Conservation (phyloP, 2,888 invertebrate genomes). For the Cryptocephalus moraei region DNA sequence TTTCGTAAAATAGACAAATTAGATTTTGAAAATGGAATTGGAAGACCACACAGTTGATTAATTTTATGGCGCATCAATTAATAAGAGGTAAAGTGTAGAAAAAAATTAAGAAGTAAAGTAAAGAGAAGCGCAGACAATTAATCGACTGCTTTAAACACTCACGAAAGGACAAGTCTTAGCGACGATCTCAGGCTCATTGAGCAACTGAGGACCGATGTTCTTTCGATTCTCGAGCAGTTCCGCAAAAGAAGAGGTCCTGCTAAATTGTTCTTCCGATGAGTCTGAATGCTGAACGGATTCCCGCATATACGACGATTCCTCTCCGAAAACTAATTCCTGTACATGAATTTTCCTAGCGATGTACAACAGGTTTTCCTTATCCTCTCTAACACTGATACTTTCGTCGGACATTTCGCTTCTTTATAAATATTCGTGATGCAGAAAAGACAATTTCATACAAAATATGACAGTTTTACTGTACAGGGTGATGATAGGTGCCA, state of each 20-base stretch:
- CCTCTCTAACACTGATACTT: conserved; percentile 18
- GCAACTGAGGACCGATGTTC: conserved; percentile 10
- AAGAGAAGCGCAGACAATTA: too few species aligned
- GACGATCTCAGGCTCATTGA: conserved; percentile 14
- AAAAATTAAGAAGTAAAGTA: too few species aligned
- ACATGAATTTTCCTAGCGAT: conserved; percentile 18
- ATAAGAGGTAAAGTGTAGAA: too few species aligned
- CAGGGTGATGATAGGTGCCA: too few species aligned
- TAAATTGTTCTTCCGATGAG: neutral
- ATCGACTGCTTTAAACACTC: conserved; percentile 9
- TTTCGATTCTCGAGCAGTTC: neutral
- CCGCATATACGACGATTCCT: conserved; percentile 9
- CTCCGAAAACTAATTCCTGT: conserved; percentile 15
- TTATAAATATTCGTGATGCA: neutral
- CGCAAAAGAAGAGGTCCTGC: conserved; percentile 3
- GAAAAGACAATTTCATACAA: too few species aligned
- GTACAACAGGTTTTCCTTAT: conserved; percentile 19
- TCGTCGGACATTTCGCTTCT: conserved; percentile 17
- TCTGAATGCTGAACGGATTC: conserved; percentile 7
- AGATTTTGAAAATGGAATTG: too few species aligned
- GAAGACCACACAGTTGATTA: too few species aligned
- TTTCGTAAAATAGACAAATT: too few species aligned
- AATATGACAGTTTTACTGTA: too few species aligned
- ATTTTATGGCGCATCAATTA: too few species aligned
- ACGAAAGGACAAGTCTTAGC: conserved; percentile 19